Evolutionary conservation across 53 echinoderm and acorn worm genomes (phyloP), one percentile per base, ranked within the genome.

Genomic region (Apostichopus leukothele): DNA sequence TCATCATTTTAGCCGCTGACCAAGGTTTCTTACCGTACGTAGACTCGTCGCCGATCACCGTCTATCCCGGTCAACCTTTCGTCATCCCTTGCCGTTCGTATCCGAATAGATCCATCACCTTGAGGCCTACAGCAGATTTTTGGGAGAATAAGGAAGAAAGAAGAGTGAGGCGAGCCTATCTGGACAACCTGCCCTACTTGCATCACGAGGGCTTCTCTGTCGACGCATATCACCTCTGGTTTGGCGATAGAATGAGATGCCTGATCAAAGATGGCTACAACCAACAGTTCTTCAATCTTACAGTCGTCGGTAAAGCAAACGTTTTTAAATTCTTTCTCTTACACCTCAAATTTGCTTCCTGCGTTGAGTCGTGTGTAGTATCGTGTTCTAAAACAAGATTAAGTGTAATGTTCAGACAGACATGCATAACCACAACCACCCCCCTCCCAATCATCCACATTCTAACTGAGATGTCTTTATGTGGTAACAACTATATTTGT

Each of bases 31-130:
- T 91, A 57, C 91, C 91, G 0, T 67, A 19, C 67, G 73, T 55
- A 18, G 75, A 76, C 3, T 53, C 50, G 14, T 53, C 50, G 21
- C 73, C 60, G 1, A 88, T 91, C 19, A 79, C 74, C 5, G 51
- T 88, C 13, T 91, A 79, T 22, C 79, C 88, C 3, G 88, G 88
- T 11, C 80, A 88, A 9, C 60, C 79, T 14, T 74, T 91, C 60
- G 9, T 80, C 60, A 60, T 91, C 68, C 91, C 91, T 6, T 91
- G 91, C 59, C 91, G 91, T 18, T 85, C 85, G 20, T 85, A 63
- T 27, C 85, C 85, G 27, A 85, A 85, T 51, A 66, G 12, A 11
- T 18, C 85, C 18, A 60, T 85, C 22, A 26, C 39, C 67, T 60
- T 85, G 50, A 85, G 85, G 85, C 85, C 85, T 6, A 66, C 22